phyloP scores from a whole-genome alignment of 1,140 invertebrate species.

The Lucilia cuprina region DNA sequence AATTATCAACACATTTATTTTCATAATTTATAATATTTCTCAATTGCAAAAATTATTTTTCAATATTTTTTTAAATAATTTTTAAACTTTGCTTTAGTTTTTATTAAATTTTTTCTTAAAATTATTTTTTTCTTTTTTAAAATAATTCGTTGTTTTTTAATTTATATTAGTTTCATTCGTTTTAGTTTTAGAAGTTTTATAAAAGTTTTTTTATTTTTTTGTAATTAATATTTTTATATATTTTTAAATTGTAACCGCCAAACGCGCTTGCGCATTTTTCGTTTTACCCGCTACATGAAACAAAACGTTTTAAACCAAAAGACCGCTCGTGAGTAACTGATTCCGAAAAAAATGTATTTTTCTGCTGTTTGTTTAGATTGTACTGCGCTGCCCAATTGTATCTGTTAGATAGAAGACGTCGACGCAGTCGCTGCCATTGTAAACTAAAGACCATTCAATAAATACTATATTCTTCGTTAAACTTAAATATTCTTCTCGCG shows the following conservation, averaged over 20 bases:
- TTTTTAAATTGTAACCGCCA: background rate
- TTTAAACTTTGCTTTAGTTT: background rate
- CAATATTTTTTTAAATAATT: background rate
- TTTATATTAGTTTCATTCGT: background rate
- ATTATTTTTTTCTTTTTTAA: background rate
- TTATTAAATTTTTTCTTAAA: background rate
- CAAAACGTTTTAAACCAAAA: conserved; percentile 28
- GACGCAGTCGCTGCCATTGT: background rate
- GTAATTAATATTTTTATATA: background rate
- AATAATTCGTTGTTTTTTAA: background rate
- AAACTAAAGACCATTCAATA: background rate
- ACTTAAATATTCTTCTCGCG: background rate
- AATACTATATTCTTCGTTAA: background rate
- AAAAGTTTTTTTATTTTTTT: conserved; percentile 5
- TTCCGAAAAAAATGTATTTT: background rate
- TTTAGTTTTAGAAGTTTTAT: background rate
- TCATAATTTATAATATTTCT: no score
- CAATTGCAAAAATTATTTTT: background rate
- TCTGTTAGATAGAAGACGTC: background rate
- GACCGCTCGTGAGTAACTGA: conserved; percentile 32
- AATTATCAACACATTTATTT: no score
- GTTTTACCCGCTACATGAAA: conserved; percentile 15
- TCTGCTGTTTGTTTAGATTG: background rate
- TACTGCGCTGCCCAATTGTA: background rate
- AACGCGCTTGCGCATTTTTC: conserved; percentile 29